phyloP scores from a whole-genome alignment of 2,797 vertebrate species.

The Setipinna tenuifilis region DNA sequence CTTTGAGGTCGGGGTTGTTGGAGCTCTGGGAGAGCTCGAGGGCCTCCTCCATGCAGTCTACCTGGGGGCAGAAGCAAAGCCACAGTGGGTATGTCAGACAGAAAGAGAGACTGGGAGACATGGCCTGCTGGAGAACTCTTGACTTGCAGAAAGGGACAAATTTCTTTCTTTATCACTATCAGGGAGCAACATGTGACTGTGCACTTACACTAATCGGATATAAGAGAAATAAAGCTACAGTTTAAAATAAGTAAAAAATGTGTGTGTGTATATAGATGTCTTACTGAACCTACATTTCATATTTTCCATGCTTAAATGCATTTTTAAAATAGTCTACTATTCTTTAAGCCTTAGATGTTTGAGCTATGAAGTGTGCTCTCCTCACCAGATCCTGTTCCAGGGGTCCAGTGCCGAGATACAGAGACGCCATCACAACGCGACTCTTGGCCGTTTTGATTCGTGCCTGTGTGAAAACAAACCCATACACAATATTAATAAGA shows the following conservation, averaged over 20 bases:
- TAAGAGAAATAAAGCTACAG: no score
- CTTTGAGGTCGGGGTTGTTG: slow-evolving; percentile 74
- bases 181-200: no score
- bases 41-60: slow-evolving; percentile 89
- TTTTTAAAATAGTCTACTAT: neutral
- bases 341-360: neutral
- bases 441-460: slow-evolving; percentile 85
- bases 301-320: no score
- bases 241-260: no score
- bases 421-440: slow-evolving; percentile 91
- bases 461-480: slow-evolving; percentile 66
- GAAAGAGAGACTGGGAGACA: neutral
- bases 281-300: no score
- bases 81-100: slow-evolving; percentile 2
- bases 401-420: slow-evolving; percentile 92
- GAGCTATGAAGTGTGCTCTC: slow-evolving; percentile 16
- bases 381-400: slow-evolving; percentile 94
- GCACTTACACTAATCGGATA: no score
- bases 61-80: slow-evolving; percentile 69
- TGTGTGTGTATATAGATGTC: no score
- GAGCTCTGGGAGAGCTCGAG: slow-evolving; percentile 78
- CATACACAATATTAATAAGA: neutral
- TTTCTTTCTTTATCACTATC: no score
- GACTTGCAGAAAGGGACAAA: neutral
- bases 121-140: neutral